phyloP scores from a whole-genome alignment of 2,888 invertebrate genomes.

The Phoenoteleia sp. region DNA sequence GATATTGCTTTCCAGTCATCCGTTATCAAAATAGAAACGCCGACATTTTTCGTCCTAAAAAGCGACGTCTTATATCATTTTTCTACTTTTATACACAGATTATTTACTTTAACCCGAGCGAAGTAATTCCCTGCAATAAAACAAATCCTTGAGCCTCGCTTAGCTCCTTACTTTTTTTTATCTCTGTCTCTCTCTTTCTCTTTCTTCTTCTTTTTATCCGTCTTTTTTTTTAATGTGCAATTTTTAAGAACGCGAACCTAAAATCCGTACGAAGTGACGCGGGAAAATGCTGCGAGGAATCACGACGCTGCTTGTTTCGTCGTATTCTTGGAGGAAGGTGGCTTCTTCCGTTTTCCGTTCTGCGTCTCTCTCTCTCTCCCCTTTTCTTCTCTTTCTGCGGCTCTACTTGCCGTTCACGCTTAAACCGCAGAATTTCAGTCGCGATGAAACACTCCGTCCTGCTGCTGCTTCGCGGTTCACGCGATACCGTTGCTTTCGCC shows the following conservation, averaged over 20 bases:
- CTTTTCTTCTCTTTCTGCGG: too few species aligned
- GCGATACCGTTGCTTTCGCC: constrained; percentile 19
- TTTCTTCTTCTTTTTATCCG: too few species aligned
- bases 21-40: constrained; percentile 19
- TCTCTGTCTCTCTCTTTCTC: background rate
- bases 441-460: constrained; percentile 26
- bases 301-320: constrained; percentile 30
- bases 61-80: constrained; percentile 29
- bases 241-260: constrained; percentile 42
- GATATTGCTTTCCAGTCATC: too few species aligned
- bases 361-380: background rate
- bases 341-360: constrained; percentile 33
- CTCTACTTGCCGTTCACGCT: constrained; percentile 25
- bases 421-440: constrained; percentile 45
- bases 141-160: constrained; percentile 23
- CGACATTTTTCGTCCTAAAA: too few species aligned
- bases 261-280: constrained; percentile 38
- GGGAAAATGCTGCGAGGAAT: constrained; percentile 37
- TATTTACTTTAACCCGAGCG: constrained; percentile 27
- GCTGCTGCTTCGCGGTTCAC: constrained; percentile 16
- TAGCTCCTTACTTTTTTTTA: background rate
- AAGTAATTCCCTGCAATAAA: constrained; percentile 37
- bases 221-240: constrained; percentile 31
- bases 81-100: constrained; percentile 16
- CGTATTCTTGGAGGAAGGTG: constrained; percentile 22